Evolutionary conservation across 1,140 invertebrate genomes (phyloP), one percentile per base, ranked within the genome.

Genomic region (Aphis craccivora): DNA sequence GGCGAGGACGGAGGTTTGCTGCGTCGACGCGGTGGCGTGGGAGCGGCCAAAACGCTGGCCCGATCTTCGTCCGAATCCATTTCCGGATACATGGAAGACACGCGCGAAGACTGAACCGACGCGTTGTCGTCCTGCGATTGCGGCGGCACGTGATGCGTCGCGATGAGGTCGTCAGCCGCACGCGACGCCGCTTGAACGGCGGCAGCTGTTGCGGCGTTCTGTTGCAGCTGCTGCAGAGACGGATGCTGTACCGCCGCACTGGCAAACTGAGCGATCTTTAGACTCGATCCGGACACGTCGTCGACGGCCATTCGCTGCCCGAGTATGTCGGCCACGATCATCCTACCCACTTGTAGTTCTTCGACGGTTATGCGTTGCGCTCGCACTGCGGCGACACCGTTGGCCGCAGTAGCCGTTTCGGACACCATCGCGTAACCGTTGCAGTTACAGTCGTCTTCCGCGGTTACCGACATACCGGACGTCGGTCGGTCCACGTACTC

Each of bases 321-420:
- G 48, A 83, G 81, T 14, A 93, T 30, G 6, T 93, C 91, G 48
- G 91, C 91, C 37, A 93, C 81, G 35, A 48, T 93, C 48, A 93
- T 83, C 35, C 55, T 93, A 5, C 91, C 81, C 22, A 93, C 91
- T n/a, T 84, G 45, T 4, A 93, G 48, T 6, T 93, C 91, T 11
- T 55, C 18, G 45, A 93, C 91, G 48, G 23, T 93, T 51, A 93
- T 55, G 23, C 81, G 45, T 18, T 93, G 91, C 20, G 91, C 91
- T 14, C 91, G 37, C 7, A 93, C 60, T 35, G 60, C 60, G 4
- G 60, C 90, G 93, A 90, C 95, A 20, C 60, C 60, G 95, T 45
- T 48, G 4, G 35, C 81, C 0, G 35, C 35, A 0, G 48, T 7
- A 2, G 45, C 4, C 1, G 35, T 30, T 40, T 45, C n/a, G 2